Percentiles rank a stretch among this genome's conserved stretches.
Conservation (phyloP, 2,888 invertebrate genomes). For the Neocrepidodera transversa region DNA sequence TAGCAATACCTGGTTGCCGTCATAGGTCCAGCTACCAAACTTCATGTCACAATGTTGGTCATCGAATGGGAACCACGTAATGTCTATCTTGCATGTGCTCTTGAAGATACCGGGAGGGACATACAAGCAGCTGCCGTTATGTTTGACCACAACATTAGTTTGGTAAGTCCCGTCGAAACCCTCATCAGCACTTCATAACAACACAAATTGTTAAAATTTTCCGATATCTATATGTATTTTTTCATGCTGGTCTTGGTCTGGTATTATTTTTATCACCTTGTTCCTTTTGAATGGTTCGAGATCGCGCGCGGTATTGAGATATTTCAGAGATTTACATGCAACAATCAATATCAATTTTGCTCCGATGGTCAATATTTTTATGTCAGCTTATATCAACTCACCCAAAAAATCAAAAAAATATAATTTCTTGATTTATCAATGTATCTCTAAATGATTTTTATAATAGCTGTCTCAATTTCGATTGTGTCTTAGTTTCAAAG, state of each 20-base stretch:
- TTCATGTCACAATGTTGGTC: slow-evolving; percentile 99
- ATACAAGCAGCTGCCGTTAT: slow-evolving; percentile 98
- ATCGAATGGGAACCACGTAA: slow-evolving; percentile 99
- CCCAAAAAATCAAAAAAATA: too few species aligned
- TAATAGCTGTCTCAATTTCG: slow-evolving; percentile 5
- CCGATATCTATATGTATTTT: slow-evolving; percentile 44
- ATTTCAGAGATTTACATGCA: slow-evolving; percentile 51
- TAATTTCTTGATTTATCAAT: slow-evolving; percentile 5
- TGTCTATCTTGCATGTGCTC: slow-evolving; percentile 99
- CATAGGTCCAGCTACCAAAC: slow-evolving; percentile 99
- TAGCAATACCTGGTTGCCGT: slow-evolving; percentile 87
- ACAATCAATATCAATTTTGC: slow-evolving; percentile 57
- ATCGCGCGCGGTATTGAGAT: slow-evolving; percentile 32
- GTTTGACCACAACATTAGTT: slow-evolving; percentile 98
- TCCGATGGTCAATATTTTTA: slow-evolving; percentile 40
- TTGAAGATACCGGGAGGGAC: slow-evolving; percentile 99
- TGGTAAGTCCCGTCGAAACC: slow-evolving; percentile 99
- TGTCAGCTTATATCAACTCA: slow-evolving; percentile 32
- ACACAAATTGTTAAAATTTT: slow-evolving; percentile 59
- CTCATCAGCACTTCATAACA: slow-evolving; percentile 92
- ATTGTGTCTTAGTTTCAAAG: too few species aligned
- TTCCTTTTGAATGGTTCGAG: slow-evolving; percentile 29
- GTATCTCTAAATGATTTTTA: slow-evolving; percentile 8
- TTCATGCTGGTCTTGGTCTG: slow-evolving; percentile 47
- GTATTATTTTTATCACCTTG: slow-evolving; percentile 30